Percentiles rank a stretch among this genome's conserved stretches.
Evolutionary conservation across 2,113 vertebrate genomes (phyloP).

Genomic region (Bucco capensis): DNA sequence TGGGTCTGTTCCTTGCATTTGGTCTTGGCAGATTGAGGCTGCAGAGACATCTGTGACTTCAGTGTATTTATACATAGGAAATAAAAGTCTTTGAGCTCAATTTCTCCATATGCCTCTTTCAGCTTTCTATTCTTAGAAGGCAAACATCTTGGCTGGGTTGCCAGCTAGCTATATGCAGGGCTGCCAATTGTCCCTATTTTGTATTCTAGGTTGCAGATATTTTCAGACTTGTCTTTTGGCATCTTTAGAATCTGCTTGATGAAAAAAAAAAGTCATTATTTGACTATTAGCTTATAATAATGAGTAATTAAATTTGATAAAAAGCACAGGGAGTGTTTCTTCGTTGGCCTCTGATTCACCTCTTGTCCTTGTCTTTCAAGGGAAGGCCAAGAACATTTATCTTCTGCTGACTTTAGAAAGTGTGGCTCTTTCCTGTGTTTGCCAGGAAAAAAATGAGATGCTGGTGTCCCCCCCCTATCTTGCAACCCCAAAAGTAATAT

Average conservation of each 20-base stretch:
- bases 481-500: neutral
- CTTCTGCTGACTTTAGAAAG: neutral
- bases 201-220: slow-evolving; percentile 18
- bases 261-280: neutral
- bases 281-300: slow-evolving; percentile 1
- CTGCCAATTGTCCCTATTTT: slow-evolving; percentile 31
- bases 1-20: slow-evolving; percentile 35
- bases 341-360: neutral
- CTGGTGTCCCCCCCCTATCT: neutral
- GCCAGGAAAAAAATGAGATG: neutral
- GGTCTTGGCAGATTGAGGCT: slow-evolving; percentile 40
- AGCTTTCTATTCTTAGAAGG: slow-evolving; percentile 63
- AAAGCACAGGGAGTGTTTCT: neutral
- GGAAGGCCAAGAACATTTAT: neutral
- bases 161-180: slow-evolving; percentile 17
- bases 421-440: neutral
- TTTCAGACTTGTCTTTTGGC: slow-evolving; percentile 41
- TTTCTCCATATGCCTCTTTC: slow-evolving; percentile 49
- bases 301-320: slow-evolving; percentile 20
- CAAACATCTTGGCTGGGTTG: slow-evolving; percentile 41
- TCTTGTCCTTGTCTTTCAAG: neutral
- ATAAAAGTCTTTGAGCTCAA: slow-evolving; percentile 27
- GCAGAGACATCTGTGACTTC: slow-evolving; percentile 44
- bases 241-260: slow-evolving; percentile 37
- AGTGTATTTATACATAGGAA: slow-evolving; percentile 34